Evolutionary conservation across 2,113 vertebrate genomes (phyloP), one percentile per base, ranked within the genome.

Genomic region (Heterocephalus glaber): DNA sequence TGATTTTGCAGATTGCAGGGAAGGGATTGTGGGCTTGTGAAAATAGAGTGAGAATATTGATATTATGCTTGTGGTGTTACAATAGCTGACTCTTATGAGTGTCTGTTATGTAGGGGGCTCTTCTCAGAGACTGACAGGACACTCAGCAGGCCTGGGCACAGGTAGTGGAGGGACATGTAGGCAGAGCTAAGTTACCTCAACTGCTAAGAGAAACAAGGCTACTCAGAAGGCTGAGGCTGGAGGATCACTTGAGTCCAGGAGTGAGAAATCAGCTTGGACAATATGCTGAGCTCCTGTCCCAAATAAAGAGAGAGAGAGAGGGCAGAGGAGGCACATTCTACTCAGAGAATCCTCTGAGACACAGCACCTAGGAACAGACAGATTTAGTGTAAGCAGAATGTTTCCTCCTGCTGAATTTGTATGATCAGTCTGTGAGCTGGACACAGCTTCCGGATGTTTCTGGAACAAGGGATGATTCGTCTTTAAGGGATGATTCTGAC

Each of bases 51-150:
- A 54, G 70, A 47, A 12, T 33, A 0, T 5, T 1, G n/a, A 2
- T 3, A 0, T 14, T 0, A 10, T 1, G 20, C 52, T 3, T 8
- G 3, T 0, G 22, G 17, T 7, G 0, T 49, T 5, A 3, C 0
- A 0, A 12, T 0, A 35, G 49, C n/a, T 76, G 30, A 47, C 9
- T 0, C 4, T 41, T 2, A 1, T 9, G 5, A 28, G 16, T 7
- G 1, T 26, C 33, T 35, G 2, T 22, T 1, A 0, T 0, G 3
- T 0, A 14, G 1, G 0, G 11, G 24, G 0, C 16, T 26, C 41
- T 8, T 41, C 52, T 30, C n/a, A 10, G 0, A 22, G 58, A 60
- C 13, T 28, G 11, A 44, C 54, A 10, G 74, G 44, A 52, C 12
- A 6, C 11, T 63, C 83, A 0, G 41, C 47, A 1, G 0, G 16